Conservation (phyloP, 1,140 invertebrate species). For the Drosophila kohkoa region DNA sequence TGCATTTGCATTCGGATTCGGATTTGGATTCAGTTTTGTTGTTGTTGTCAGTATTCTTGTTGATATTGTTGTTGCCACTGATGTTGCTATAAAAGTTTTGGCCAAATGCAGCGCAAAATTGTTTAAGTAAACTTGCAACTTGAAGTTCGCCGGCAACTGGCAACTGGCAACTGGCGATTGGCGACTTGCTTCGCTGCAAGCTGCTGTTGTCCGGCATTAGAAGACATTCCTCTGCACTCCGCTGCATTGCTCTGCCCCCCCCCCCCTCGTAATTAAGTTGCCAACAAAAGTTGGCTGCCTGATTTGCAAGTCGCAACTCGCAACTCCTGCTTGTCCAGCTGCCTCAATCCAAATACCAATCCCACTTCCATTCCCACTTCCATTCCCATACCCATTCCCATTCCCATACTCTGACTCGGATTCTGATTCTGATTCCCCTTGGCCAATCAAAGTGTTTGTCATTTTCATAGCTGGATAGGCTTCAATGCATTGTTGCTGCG, state of each 20-base stretch:
- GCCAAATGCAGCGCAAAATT: constrained; percentile 54
- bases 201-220: neutral
- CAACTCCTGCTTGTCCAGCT: constrained; percentile 31
- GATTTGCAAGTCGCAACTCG: constrained; percentile 67
- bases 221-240: neutral
- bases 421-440: neutral
- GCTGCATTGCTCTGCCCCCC: neutral
- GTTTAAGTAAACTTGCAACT: constrained; percentile 54
- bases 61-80: constrained; percentile 14
- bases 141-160: constrained; percentile 33
- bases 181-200: constrained; percentile 2
- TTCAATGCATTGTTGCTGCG: neutral
- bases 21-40: constrained; percentile 54
- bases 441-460: constrained; percentile 28
- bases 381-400: neutral
- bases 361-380: too few relatives aligned
- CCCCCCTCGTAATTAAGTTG: constrained; percentile 67
- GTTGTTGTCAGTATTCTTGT: constrained; percentile 31
- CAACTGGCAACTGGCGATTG: constrained; percentile 7
- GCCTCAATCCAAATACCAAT: neutral
- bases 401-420: neutral
- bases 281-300: constrained; percentile 59
- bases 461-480: constrained; percentile 29
- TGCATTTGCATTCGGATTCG: constrained; percentile 38
- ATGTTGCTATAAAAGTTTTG: constrained; percentile 41